Evolutionary conservation across 2,113 vertebrate species (phyloP).

Genomic region (Neodon shergylaensis): DNA sequence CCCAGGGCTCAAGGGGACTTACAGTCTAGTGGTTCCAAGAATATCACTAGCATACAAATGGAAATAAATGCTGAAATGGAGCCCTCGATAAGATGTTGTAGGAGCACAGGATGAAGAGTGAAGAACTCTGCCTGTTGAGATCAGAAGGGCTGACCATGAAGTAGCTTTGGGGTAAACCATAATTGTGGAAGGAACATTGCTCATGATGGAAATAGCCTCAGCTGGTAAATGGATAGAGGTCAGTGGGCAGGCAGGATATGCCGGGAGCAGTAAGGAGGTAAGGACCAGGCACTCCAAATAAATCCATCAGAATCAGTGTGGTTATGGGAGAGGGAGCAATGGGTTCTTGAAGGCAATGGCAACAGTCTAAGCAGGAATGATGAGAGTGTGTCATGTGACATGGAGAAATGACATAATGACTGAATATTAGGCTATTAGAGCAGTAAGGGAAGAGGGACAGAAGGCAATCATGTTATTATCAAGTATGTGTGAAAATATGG

Average conservation of each 20-base stretch:
- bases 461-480: background rate
- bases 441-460: background rate
- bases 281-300: background rate
- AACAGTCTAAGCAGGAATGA: background rate
- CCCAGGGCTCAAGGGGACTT: background rate
- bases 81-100: background rate
- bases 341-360: background rate
- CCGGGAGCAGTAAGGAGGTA: background rate
- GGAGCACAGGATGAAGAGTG: background rate
- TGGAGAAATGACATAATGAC: background rate
- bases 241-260: background rate
- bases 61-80: conserved; percentile 18
- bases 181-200: background rate
- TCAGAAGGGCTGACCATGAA: background rate
- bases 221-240: background rate
- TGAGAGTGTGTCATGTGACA: background rate
- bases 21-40: background rate
- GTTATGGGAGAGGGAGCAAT: background rate
- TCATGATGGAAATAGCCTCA: background rate
- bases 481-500: background rate
- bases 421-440: background rate
- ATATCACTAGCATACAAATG: background rate
- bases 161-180: background rate
- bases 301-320: background rate
- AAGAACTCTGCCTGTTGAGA: background rate